A percentile compares a stretch with the other conserved stretches of the same genome.
Evolutionary conservation across 1,140 invertebrate genomes (phyloP).

Genomic region (Muscidifurax raptorellus): DNA sequence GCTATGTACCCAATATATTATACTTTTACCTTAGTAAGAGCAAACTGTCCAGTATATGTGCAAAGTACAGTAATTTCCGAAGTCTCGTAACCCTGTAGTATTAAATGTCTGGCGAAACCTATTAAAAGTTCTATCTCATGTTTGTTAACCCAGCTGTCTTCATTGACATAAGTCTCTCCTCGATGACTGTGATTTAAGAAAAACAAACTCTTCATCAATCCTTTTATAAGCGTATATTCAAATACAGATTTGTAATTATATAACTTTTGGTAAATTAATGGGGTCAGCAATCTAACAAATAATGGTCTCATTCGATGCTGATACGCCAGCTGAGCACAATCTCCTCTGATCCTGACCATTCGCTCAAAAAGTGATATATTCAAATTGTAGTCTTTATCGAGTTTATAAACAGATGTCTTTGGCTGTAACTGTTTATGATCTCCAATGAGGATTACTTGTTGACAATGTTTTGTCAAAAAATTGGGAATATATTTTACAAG

Average conservation of each 20-base stretch:
- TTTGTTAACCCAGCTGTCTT: constrained; percentile 14
- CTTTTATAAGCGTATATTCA: neutral
- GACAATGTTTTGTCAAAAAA: neutral
- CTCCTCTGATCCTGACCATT: neutral
- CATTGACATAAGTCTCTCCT: neutral
- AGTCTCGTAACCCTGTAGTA: neutral
- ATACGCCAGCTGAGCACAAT: neutral
- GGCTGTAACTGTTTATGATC: constrained; percentile 26
- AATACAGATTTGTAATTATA: constrained; percentile 15
- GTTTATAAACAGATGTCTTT: neutral
- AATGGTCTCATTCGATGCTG: constrained; percentile 30
- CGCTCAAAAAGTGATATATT: constrained; percentile 31
- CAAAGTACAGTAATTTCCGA: constrained; percentile 25
- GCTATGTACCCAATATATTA: too few species aligned
- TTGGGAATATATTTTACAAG: too few species aligned
- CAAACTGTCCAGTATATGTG: neutral
- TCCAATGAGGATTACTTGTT: constrained; percentile 14
- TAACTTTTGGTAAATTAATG: constrained; percentile 1
- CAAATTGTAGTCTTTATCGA: constrained; percentile 1
- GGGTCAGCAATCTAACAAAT: constrained; percentile 4
- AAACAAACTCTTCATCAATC: neutral
- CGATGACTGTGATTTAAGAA: neutral
- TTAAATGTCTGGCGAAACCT: constrained; percentile 8
- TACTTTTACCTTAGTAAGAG: neutral
- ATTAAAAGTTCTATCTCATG: constrained; percentile 3